A percentile compares a stretch with the other conserved stretches of the same genome.
phyloP scores from a whole-genome alignment of 2,797 vertebrate genomes.

The Delichon dasypus region DNA sequence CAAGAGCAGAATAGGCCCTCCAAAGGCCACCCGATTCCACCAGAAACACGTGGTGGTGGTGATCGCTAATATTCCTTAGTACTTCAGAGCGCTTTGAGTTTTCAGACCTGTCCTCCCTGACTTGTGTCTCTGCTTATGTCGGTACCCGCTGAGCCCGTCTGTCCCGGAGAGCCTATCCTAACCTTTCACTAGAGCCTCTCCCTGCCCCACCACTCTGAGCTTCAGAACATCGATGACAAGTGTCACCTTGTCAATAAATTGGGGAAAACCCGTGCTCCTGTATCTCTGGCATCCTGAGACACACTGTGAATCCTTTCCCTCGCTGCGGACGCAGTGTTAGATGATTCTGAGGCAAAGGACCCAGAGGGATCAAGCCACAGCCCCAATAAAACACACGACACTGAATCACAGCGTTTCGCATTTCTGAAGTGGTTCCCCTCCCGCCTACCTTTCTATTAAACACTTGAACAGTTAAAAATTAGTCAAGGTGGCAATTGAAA shows the following conservation, averaged over 20 bases:
- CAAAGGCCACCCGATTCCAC: background rate
- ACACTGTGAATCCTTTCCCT: background rate
- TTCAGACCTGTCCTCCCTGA: background rate
- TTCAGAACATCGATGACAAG: background rate
- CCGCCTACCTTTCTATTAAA: background rate
- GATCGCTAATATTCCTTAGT: background rate
- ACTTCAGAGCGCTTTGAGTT: background rate
- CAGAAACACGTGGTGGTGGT: background rate
- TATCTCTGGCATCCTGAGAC: background rate
- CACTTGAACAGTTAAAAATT: conserved; percentile 56
- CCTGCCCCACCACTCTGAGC: background rate
- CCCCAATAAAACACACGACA: rapidly evolving
- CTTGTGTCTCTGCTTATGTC: background rate
- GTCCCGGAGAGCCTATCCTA: background rate
- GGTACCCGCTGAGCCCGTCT: background rate
- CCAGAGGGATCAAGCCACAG: background rate
- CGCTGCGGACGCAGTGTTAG: rapidly evolving
- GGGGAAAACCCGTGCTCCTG: background rate
- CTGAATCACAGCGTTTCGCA: rapidly evolving
- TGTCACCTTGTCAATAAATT: background rate
- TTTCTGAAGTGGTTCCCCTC: background rate
- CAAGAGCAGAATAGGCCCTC: background rate
- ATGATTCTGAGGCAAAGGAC: background rate
- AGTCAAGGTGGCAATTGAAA: conserved; percentile 47
- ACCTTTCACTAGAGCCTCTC: background rate